Percentiles rank a stretch among this genome's conserved stretches.
Evolutionary conservation across 2,113 vertebrate genomes (phyloP).

Genomic region (Indicator maculatus): DNA sequence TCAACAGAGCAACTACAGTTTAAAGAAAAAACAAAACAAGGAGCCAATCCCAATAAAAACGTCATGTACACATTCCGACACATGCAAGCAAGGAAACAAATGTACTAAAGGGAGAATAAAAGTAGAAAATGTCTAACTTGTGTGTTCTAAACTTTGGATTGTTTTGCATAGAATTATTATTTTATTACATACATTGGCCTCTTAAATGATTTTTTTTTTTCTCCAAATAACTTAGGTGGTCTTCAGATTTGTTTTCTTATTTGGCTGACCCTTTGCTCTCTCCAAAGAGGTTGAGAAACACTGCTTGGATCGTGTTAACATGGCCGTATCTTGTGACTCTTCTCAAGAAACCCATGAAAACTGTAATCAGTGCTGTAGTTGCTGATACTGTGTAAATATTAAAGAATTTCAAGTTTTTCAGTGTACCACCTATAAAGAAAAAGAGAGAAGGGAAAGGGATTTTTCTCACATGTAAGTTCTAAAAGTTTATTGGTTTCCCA

Average conservation of each 20-base stretch:
- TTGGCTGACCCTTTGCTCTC: background rate
- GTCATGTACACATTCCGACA: fast-evolving
- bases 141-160: background rate
- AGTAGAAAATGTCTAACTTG: background rate
- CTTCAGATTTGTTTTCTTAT: background rate
- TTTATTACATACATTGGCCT: background rate
- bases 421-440: background rate
- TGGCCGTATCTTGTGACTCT: background rate
- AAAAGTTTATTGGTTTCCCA: background rate
- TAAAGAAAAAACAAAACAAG: background rate
- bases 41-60: background rate
- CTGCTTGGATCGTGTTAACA: background rate
- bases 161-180: background rate
- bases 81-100: background rate
- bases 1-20: background rate
- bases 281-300: background rate
- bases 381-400: background rate
- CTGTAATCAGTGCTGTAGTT: background rate
- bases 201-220: no score
- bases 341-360: background rate
- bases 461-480: no score
- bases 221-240: background rate
- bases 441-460: background rate
- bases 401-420: background rate
- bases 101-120: background rate